A percentile compares a stretch with the other conserved stretches of the same genome.
phyloP scores from a whole-genome alignment of 2,888 invertebrate genomes.

The Ceriagrion tenellum region DNA sequence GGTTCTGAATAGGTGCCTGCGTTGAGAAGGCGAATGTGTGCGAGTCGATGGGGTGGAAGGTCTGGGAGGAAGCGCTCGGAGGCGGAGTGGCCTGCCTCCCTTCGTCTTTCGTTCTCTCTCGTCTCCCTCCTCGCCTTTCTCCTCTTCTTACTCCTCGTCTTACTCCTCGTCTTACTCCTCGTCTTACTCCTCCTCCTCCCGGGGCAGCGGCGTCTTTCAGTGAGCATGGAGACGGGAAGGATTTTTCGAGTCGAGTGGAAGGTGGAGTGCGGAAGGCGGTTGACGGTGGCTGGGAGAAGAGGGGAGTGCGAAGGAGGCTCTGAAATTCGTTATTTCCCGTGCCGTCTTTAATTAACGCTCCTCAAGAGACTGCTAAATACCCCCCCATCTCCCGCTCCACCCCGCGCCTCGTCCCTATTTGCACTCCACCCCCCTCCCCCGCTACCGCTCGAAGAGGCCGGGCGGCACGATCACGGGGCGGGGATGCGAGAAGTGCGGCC shows the following conservation, averaged over 20 bases:
- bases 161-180: too few relatives aligned
- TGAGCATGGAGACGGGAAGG: not conserved
- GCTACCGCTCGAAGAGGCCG: not conserved
- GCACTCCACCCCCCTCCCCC: not conserved
- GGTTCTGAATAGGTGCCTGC: too few relatives aligned
- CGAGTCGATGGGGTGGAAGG: too few relatives aligned
- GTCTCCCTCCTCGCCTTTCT: too few relatives aligned
- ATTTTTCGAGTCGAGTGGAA: not conserved
- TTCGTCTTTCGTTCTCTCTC: not conserved
- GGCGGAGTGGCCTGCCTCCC: not conserved
- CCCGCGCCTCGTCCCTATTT: too few relatives aligned
- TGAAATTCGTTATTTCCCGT: conserved; percentile 65
- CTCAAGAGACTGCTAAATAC: conserved; percentile 55
- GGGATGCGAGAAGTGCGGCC: not conserved
- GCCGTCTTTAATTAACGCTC: conserved; percentile 64
- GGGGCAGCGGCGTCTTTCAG: not conserved
- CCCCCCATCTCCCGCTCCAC: not conserved
- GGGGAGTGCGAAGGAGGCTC: conserved; percentile 4
- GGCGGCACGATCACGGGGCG: not conserved
- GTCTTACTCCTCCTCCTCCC: not conserved
- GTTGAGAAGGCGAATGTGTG: too few relatives aligned
- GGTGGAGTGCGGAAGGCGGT: not conserved
- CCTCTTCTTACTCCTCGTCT: too few relatives aligned
- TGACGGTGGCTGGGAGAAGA: not conserved
- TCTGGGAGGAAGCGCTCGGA: not conserved